Evolutionary conservation across 2,113 vertebrate species (phyloP).

Genomic region (Tympanuchus pallidicinctus): DNA sequence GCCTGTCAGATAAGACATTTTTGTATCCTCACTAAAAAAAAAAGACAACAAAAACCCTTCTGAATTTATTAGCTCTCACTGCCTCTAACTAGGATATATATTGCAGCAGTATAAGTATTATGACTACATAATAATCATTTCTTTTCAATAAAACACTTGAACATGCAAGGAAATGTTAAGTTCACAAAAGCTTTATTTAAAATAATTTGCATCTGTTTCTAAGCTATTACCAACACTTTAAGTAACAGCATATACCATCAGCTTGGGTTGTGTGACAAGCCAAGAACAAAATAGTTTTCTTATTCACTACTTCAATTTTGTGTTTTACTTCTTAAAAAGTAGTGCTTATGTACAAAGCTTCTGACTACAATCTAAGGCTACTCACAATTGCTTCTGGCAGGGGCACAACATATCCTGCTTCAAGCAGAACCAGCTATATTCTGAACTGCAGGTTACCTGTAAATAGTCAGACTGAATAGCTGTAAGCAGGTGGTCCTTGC

Average conservation of each 20-base stretch:
- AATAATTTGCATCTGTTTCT: slow-evolving; percentile 8
- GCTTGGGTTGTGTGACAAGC: not conserved
- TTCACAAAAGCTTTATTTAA: slow-evolving; percentile 25
- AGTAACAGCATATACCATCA: not conserved
- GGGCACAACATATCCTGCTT: not conserved
- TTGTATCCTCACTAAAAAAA: not conserved
- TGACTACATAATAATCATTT: not conserved
- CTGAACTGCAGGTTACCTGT: slow-evolving; percentile 81
- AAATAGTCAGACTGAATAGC: slow-evolving; percentile 98
- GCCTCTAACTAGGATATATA: not conserved
- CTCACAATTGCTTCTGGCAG: not conserved
- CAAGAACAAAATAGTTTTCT: slow-evolving; percentile 1
- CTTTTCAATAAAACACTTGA: not conserved
- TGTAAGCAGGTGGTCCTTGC: slow-evolving; percentile 94
- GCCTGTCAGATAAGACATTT: not conserved
- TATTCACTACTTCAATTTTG: slow-evolving; percentile 12
- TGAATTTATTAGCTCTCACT: not conserved
- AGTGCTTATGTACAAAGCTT: not conserved
- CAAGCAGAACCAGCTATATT: not conserved
- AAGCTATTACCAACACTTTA: slow-evolving; percentile 31
- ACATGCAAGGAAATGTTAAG: not conserved
- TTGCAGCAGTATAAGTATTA: not conserved
- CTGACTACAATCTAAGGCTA: not conserved
- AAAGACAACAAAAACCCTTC: not conserved
- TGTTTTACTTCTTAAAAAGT: not conserved